Evolutionary conservation across 1,140 invertebrate genomes (phyloP), one percentile per base, ranked within the genome.

Genomic region (Adelges cooleyi): DNA sequence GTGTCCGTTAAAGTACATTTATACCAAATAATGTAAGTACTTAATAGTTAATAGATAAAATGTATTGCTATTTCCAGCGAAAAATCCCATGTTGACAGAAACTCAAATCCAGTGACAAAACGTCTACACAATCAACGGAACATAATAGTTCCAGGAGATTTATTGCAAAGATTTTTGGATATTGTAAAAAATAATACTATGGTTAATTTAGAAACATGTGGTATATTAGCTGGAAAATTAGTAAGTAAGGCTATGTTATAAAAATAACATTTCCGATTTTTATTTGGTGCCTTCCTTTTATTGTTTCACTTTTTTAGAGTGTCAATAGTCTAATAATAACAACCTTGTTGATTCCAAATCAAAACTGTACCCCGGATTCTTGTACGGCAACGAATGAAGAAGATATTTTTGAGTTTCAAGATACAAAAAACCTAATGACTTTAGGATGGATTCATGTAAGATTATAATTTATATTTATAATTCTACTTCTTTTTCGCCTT

Each of bases 371-470:
- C 0, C 76, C 91, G 1, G 92, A 98, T 77, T 92, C 91, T 1
- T 98, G 94, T 78, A 82, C 80, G 6, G 95, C 92, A 0, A 85
- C 86, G 72, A 90, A 93, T 70, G 94, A 97, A 76, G 92, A 95
- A 75, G 90, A 95, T 72, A 84, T 97, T 65, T 94, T 95, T 75
- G 83, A 89, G 71, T 90, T 87, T 72, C 92, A 95, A 75, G 92
- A 95, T 75, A 83, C 88, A 71, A 81, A 90, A 73, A 87, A 91
- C 76, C 81, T 97, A 25, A 89, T 96, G 51, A 95, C 92, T 0
- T 78, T 98, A 13, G 94, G 94, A 15, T 98, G 94, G 94, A 96
- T 97, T 73, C 94, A 97, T 81, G 92, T 94, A 6, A 33, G 11
- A 11, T 33, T 6, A 6, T 33, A 33, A 6, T 33, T 6, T 6